Percentiles rank a stretch among this genome's conserved stretches.
Evolutionary conservation across 2,797 vertebrate species (phyloP).

Genomic region (Notamacropus eugenii): DNA sequence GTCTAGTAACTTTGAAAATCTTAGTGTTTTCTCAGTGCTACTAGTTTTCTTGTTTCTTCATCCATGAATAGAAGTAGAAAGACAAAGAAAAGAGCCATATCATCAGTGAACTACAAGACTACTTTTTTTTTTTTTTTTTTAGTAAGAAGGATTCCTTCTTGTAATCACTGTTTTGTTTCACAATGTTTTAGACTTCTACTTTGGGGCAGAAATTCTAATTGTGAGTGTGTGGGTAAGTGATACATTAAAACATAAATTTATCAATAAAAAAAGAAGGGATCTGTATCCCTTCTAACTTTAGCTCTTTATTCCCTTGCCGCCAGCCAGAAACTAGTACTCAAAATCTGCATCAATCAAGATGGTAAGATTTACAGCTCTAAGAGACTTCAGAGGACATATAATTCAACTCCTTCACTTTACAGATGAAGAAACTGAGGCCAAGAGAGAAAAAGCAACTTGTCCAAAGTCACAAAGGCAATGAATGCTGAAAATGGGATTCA

Average conservation of each 20-base stretch:
- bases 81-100: not conserved
- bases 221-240: not conserved
- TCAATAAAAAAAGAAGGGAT: not conserved
- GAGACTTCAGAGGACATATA: not conserved
- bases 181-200: not conserved
- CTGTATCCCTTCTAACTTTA: not conserved
- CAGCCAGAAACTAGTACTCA: not conserved
- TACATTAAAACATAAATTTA: not conserved
- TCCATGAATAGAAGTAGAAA: not conserved
- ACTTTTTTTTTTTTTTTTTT: not conserved
- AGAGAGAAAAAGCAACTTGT: not conserved
- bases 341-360: not conserved
- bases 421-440: not conserved
- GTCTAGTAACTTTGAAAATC: not conserved
- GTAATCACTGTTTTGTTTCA: not conserved
- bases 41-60: not conserved
- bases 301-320: not conserved
- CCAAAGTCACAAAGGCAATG: not conserved
- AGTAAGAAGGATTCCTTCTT: not conserved
- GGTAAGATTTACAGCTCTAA: not conserved
- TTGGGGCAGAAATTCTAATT: not conserved
- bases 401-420: not conserved
- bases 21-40: not conserved
- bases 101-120: not conserved
- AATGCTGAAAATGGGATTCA: not conserved